phyloP scores from a whole-genome alignment of 2,113 vertebrate genomes.

The Grammomys dolichurus region DNA sequence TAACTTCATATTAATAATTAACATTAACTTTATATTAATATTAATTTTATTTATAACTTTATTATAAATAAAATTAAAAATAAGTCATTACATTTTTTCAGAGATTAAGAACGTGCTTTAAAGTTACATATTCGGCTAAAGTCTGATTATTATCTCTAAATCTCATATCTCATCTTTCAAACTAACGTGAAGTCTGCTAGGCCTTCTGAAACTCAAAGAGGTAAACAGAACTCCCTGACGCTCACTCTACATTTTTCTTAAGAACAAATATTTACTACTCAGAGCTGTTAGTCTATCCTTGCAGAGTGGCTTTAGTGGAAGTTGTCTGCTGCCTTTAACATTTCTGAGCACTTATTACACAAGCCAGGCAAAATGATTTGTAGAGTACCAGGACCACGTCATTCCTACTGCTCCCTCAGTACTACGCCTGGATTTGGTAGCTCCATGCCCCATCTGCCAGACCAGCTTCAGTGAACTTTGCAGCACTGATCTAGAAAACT shows the following conservation, averaged over 20 bases:
- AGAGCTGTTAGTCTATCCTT: not conserved
- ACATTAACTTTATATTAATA: too few species aligned
- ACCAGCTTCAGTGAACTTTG: not conserved
- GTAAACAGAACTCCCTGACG: not conserved
- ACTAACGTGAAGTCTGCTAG: not conserved
- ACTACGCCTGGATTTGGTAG: not conserved
- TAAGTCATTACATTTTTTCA: not conserved
- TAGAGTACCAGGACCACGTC: not conserved
- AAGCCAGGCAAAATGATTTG: not conserved
- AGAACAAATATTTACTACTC: not conserved
- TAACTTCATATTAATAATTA: too few species aligned
- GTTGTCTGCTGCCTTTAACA: not conserved
- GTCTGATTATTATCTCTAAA: not conserved
- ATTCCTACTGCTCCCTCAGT: not conserved
- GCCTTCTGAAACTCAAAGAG: not conserved
- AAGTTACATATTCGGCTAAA: not conserved
- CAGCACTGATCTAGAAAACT: not conserved
- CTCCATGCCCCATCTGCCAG: not conserved
- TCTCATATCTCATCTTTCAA: not conserved
- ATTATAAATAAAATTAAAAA: conserved; percentile 44
- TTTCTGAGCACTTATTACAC: not conserved
- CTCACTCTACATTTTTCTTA: not conserved
- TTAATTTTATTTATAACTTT: not conserved
- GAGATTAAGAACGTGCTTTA: not conserved
- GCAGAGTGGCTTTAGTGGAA: not conserved